Conservation (phyloP, 2,113 vertebrate genomes). For the Antigone vipio region DNA sequence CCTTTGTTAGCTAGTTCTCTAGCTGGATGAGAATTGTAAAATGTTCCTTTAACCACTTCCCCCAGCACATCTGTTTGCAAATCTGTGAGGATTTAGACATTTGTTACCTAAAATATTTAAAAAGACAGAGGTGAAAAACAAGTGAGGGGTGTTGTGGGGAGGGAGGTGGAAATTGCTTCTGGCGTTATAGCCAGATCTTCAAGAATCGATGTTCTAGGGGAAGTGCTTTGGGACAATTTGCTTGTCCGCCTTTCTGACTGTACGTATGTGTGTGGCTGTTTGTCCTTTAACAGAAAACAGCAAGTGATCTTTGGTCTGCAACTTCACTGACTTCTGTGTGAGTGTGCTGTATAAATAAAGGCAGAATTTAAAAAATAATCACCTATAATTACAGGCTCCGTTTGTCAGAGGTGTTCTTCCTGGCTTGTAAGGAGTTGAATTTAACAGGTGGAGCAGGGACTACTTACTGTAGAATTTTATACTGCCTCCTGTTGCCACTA, state of each 20-base stretch:
- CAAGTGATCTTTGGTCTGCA: neutral
- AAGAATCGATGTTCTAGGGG: neutral
- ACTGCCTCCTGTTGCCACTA: neutral
- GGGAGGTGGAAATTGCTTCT: neutral
- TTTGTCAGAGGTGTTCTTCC: neutral
- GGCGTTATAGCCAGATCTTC: neutral
- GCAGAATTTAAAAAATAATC: neutral
- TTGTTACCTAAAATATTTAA: conserved; percentile 11
- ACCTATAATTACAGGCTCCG: neutral
- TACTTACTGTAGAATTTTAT: neutral
- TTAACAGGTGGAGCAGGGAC: neutral
- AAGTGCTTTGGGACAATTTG: neutral
- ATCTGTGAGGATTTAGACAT: conserved; percentile 22
- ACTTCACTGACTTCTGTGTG: neutral
- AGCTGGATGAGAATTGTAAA: neutral
- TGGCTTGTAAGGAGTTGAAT: neutral
- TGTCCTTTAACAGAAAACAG: neutral
- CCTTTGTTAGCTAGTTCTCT: conserved; percentile 14
- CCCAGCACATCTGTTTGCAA: conserved; percentile 44
- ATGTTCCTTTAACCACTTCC: conserved; percentile 40
- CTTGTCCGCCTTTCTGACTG: neutral
- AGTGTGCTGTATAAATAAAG: neutral
- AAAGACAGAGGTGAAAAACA: conserved; percentile 2
- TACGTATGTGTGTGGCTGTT: neutral
- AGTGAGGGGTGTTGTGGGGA: neutral